phyloP scores from a whole-genome alignment of 2,888 invertebrate genomes.

The Glomeris marginata region DNA sequence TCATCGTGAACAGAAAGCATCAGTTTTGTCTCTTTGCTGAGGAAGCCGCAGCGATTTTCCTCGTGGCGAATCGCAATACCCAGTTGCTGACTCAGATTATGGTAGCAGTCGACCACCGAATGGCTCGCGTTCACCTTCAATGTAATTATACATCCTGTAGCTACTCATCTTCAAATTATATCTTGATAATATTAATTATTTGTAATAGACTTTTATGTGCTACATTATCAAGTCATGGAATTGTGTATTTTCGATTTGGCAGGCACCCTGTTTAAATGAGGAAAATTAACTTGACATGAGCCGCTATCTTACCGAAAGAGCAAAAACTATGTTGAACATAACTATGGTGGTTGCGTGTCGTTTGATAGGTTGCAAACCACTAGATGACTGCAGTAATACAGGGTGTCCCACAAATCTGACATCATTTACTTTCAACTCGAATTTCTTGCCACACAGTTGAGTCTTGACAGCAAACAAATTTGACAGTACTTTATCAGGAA shows the following conservation, averaged over 20 bases:
- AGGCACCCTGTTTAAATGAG: no score
- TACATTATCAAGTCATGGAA: no score
- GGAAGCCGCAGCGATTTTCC: constrained; percentile 74
- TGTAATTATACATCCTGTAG: no score
- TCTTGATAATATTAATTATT: background rate
- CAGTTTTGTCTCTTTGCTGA: constrained; percentile 71
- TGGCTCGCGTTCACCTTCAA: constrained; percentile 77
- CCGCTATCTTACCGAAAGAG: constrained; percentile 26
- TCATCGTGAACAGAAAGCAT: constrained; percentile 43
- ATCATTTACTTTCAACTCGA: constrained; percentile 90
- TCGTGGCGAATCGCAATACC: constrained; percentile 79
- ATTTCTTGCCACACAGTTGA: constrained; percentile 75
- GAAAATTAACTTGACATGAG: no score
- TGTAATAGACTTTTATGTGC: no score
- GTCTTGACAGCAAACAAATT: constrained; percentile 81
- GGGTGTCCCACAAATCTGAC: constrained; percentile 92
- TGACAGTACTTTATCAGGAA: constrained; percentile 56
- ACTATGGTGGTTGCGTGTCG: constrained; percentile 35
- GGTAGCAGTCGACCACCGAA: constrained; percentile 84
- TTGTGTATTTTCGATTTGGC: constrained; percentile 2
- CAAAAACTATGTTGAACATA: constrained; percentile 59
- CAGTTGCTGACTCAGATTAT: constrained; percentile 77
- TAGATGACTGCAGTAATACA: constrained; percentile 41
- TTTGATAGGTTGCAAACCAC: constrained; percentile 14
- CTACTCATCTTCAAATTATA: background rate